Conservation (phyloP, 2,797 vertebrate species). For the Protonibea diacanthus region DNA sequence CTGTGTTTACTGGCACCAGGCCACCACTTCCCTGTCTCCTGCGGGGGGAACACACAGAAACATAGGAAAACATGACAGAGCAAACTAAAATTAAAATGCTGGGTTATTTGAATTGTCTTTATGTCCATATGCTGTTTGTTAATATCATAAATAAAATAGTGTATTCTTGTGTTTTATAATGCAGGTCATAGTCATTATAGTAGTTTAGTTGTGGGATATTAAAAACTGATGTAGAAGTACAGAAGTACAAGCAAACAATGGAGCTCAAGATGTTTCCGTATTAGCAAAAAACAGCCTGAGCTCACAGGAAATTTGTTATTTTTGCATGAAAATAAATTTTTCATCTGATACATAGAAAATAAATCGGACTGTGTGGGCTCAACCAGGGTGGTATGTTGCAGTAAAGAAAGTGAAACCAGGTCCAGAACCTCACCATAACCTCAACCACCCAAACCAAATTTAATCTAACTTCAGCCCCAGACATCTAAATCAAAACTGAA, state of each 20-base stretch:
- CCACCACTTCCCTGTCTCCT: constrained; percentile 78
- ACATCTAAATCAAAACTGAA: constrained; percentile 23
- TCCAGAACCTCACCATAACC: constrained; percentile 37
- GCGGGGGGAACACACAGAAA: constrained; percentile 27
- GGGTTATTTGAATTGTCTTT: not conserved
- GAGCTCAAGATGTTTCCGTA: not conserved
- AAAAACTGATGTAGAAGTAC: not conserved
- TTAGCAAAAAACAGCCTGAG: not conserved
- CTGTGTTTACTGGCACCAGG: constrained; percentile 80
- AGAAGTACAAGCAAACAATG: not conserved
- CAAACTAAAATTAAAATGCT: not conserved
- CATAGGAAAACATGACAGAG: constrained; percentile 27
- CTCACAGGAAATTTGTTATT: not conserved
- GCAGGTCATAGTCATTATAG: not conserved
- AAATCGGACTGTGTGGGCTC: constrained; percentile 17
- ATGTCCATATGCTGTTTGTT: not conserved
- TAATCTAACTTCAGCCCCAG: constrained; percentile 20
- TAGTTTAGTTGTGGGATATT: constrained; percentile 1
- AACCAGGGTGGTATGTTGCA: constrained; percentile 21
- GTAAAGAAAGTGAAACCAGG: constrained; percentile 25
- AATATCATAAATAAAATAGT: not conserved
- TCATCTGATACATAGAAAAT: constrained; percentile 21
- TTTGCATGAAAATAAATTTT: constrained; percentile 23
- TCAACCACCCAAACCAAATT: constrained; percentile 32
- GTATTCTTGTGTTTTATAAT: not conserved